These are phyloP conservation scores for Hofmannophila pseudospretella DNA, from an alignment of 2,888 invertebrate genomes.

Conservation along the genomic window DNA sequence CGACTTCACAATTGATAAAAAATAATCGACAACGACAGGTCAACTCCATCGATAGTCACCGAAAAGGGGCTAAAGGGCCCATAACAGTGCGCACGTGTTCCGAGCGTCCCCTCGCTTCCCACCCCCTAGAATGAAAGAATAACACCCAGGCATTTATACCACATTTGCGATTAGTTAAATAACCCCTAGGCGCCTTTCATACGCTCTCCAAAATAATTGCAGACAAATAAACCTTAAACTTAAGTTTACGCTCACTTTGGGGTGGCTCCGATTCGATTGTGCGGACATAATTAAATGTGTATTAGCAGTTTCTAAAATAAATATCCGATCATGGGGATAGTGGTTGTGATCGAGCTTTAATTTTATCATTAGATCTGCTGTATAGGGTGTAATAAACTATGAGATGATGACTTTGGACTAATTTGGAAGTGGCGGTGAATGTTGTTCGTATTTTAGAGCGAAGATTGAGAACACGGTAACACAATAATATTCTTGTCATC, in stretches of 20 bases:
- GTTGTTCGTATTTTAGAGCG: too few relatives aligned
- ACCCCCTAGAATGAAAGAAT: slow-evolving; percentile 30
- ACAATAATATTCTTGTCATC: too few relatives aligned
- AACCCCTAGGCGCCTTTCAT: slow-evolving; percentile 33
- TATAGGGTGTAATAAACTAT: too few relatives aligned
- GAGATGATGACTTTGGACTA: too few relatives aligned
- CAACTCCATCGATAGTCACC: slow-evolving; percentile 50
- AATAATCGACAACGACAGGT: slow-evolving; percentile 44
- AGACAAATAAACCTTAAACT: slow-evolving; percentile 65
- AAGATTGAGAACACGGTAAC: too few relatives aligned
- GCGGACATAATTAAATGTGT: slow-evolving; percentile 27
- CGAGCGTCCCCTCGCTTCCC: slow-evolving; percentile 22
- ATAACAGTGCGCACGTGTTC: slow-evolving; percentile 65
- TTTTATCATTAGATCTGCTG: too few relatives aligned
- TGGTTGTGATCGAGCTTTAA: too few relatives aligned
- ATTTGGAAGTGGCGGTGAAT: too few relatives aligned
- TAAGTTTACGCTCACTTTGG: slow-evolving; percentile 33
- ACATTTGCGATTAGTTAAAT: slow-evolving; percentile 53
- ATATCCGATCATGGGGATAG: not conserved
- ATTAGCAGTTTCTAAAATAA: slow-evolving; percentile 19
- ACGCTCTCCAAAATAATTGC: slow-evolving; percentile 52
- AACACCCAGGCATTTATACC: slow-evolving; percentile 49
- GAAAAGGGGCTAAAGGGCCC: slow-evolving; percentile 42
- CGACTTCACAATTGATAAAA: slow-evolving; percentile 18
- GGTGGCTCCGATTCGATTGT: slow-evolving; percentile 24